phyloP scores from a whole-genome alignment of 2,888 invertebrate species.

The Melinaea marsaeus region DNA sequence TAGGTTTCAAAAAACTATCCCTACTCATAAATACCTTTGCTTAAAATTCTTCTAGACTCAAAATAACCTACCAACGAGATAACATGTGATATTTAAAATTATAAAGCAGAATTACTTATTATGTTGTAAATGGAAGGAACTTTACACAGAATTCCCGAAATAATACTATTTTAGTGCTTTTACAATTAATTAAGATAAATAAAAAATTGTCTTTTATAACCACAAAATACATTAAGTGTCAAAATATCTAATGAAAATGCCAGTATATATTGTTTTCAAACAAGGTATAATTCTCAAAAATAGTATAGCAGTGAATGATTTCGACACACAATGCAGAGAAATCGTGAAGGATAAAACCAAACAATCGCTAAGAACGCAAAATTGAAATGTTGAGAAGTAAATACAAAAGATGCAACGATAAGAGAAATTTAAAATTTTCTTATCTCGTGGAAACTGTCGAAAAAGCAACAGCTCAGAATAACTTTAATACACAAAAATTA shows the following conservation, averaged over 20 bases:
- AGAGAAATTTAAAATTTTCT: conserved; percentile 26
- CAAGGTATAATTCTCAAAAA: conserved; percentile 9
- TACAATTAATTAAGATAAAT: too few species aligned
- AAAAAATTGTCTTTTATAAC: too few species aligned
- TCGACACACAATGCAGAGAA: conserved; percentile 15
- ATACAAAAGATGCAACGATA: conserved; percentile 24
- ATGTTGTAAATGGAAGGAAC: too few species aligned
- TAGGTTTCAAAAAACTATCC: too few species aligned
- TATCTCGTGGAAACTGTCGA: conserved; percentile 28
- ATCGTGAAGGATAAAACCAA: conserved; percentile 23
- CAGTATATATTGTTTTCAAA: conserved; percentile 19
- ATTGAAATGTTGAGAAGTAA: conserved; percentile 25
- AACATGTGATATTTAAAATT: too few species aligned
- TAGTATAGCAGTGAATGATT: conserved; percentile 9
- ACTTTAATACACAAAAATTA: conserved; percentile 41
- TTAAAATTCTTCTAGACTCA: too few species aligned
- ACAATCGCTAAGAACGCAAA: conserved; percentile 27
- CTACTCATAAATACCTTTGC: too few species aligned
- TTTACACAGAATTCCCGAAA: too few species aligned
- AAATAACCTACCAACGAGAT: too few species aligned
- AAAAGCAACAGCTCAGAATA: conserved; percentile 35
- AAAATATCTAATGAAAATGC: conserved; percentile 9
- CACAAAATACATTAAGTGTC: too few species aligned
- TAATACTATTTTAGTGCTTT: too few species aligned
- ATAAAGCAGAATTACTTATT: too few species aligned